These are phyloP conservation scores for Cyrtodaria siliqua DNA, from an alignment of 2,888 invertebrate species.

Conservation along the genomic window DNA sequence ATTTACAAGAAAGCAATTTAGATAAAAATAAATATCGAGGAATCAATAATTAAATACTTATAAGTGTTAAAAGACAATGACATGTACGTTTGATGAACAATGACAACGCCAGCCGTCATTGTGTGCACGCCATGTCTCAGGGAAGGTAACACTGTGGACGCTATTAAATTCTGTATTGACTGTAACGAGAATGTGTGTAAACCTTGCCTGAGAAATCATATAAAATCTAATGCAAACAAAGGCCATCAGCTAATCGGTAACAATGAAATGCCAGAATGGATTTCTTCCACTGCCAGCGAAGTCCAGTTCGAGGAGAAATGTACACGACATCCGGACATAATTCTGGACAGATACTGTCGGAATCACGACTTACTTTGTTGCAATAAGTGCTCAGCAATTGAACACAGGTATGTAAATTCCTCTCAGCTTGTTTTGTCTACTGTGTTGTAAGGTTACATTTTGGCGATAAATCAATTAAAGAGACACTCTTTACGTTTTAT, in stretches of 20 bases:
- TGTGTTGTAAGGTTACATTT: too few relatives aligned
- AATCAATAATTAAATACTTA: too few relatives aligned
- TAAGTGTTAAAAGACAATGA: too few relatives aligned
- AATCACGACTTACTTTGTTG: conserved; percentile 40
- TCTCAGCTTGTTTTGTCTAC: too few relatives aligned
- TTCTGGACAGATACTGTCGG: conserved; percentile 22
- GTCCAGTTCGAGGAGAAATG: background rate
- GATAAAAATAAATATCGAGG: too few relatives aligned
- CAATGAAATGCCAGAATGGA: conserved; percentile 40
- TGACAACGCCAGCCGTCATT: background rate
- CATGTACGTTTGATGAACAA: too few relatives aligned
- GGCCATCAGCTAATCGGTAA: conserved; percentile 13
- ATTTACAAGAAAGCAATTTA: too few relatives aligned
- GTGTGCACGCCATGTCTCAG: conserved; percentile 42
- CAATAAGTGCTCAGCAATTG: conserved; percentile 29
- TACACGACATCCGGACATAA: conserved; percentile 18
- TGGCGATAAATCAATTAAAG: too few relatives aligned
- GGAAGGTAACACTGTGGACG: conserved; percentile 11
- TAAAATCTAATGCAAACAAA: conserved; percentile 11
- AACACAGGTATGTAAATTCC: conserved; percentile 48
- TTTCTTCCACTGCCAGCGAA: background rate
- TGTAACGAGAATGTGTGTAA: conserved; percentile 45
- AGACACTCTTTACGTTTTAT: too few relatives aligned
- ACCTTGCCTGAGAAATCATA: conserved; percentile 31
- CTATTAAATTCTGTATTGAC: conserved; percentile 37